Percentiles rank a stretch among this genome's conserved stretches.
phyloP scores from a whole-genome alignment of 1,140 invertebrate species.

The Conus betulinus region DNA sequence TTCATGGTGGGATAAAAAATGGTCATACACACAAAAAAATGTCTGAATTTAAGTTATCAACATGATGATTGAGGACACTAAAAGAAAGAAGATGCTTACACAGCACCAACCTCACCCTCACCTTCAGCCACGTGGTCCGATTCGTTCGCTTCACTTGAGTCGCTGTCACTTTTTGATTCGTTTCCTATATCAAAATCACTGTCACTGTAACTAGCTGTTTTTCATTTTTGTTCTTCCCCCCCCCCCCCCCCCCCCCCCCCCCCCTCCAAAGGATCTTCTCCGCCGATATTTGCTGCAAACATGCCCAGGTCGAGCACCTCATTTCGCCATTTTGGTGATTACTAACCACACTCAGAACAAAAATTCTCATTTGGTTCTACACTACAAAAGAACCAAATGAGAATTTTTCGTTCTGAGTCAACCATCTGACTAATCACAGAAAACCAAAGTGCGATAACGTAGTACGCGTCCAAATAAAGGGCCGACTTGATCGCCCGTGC shows the following conservation, averaged over 20 bases:
- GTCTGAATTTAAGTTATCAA: too few relatives aligned
- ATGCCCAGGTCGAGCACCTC: not conserved
- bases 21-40: too few relatives aligned
- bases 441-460: not conserved
- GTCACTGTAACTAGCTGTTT: too few relatives aligned
- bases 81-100: not conserved
- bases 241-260: too few relatives aligned
- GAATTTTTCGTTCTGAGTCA: too few relatives aligned
- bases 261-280: not conserved
- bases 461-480: not conserved
- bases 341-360: not conserved
- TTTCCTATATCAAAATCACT: not conserved
- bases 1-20: too few relatives aligned
- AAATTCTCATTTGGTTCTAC: not conserved
- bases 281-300: not conserved
- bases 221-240: too few relatives aligned
- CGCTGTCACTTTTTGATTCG: not conserved
- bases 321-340: not conserved
- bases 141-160: not conserved
- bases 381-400: not conserved
- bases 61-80: too few relatives aligned
- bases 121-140: not conserved
- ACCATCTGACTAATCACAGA: not conserved
- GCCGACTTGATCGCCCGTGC: not conserved
- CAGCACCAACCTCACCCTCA: not conserved